A percentile compares a stretch with the other conserved stretches of the same genome.
Evolutionary conservation across 1,140 invertebrate genomes (phyloP).

Genomic region (Drosophila ananassae): DNA sequence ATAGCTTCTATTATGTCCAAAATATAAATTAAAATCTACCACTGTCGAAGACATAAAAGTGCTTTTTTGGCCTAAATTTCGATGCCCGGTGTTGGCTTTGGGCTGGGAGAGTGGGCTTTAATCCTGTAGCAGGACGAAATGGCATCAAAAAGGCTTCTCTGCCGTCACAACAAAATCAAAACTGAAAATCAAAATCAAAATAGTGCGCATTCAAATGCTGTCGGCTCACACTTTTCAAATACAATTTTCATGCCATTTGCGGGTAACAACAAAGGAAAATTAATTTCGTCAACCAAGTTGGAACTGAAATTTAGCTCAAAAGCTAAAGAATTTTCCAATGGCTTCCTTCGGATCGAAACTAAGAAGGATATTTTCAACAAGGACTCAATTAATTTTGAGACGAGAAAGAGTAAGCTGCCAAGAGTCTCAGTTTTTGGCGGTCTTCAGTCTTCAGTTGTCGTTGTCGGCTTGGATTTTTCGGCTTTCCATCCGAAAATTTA

Average conservation of each 20-base stretch:
- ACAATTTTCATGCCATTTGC: slow-evolving; percentile 32
- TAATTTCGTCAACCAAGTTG: slow-evolving; percentile 59
- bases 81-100: not conserved
- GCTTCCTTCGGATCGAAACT: slow-evolving; percentile 42
- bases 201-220: slow-evolving; percentile 38
- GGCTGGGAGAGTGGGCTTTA: not conserved
- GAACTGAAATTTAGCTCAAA: not conserved
- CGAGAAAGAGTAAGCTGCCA: slow-evolving; percentile 10
- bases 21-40: not conserved
- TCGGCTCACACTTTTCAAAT: slow-evolving; percentile 11
- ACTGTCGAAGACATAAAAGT: not conserved
- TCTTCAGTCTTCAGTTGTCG: slow-evolving; percentile 61
- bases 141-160: not conserved
- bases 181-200: slow-evolving; percentile 3
- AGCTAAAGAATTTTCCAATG: slow-evolving; percentile 52
- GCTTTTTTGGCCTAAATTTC: not conserved
- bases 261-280: slow-evolving; percentile 61
- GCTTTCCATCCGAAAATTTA: slow-evolving; percentile 61
- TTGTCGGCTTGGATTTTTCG: slow-evolving; percentile 41
- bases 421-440: slow-evolving; percentile 44
- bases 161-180: slow-evolving; percentile 41
- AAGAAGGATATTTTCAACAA: slow-evolving; percentile 4
- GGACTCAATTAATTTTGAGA: slow-evolving; percentile 66
- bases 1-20: not conserved
- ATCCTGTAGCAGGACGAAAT: not conserved